A percentile compares a stretch with the other conserved stretches of the same genome.
Evolutionary conservation across 2,797 vertebrate genomes (phyloP).

Genomic region (Gymnocypris eckloni): DNA sequence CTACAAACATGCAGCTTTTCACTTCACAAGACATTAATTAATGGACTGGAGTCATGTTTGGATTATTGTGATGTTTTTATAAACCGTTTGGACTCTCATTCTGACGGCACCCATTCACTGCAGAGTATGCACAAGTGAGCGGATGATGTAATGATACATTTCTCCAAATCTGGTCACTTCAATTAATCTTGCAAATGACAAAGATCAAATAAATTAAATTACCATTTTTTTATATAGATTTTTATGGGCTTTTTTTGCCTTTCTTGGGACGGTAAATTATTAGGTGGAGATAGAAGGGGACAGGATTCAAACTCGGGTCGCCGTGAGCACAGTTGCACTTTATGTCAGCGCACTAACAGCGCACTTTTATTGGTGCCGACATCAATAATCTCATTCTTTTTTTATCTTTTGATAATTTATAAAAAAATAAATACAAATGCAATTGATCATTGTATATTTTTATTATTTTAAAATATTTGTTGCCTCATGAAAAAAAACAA

Average conservation of each 20-base stretch:
- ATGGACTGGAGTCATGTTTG: neutral
- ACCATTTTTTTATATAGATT: too few relatives aligned
- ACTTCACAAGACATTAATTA: neutral
- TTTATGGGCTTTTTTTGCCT: too few relatives aligned
- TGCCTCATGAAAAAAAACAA: neutral
- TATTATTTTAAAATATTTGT: neutral
- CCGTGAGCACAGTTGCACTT: too few relatives aligned
- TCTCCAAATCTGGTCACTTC: too few relatives aligned
- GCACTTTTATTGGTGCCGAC: too few relatives aligned
- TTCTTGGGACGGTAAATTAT: too few relatives aligned
- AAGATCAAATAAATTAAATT: neutral
- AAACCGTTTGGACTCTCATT: neutral
- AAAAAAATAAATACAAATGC: too few relatives aligned
- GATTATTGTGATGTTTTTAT: neutral
- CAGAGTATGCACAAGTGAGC: neutral
- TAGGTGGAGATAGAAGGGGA: too few relatives aligned
- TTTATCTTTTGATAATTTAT: too few relatives aligned
- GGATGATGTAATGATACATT: neutral
- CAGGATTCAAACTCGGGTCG: too few relatives aligned
- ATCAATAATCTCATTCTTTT: too few relatives aligned
- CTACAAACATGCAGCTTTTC: neutral
- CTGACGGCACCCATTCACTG: neutral
- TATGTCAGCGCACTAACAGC: too few relatives aligned
- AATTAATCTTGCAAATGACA: neutral
- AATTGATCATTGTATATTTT: neutral